Conservation (phyloP, 2,888 invertebrate genomes). For the Cristatella mucedo region DNA sequence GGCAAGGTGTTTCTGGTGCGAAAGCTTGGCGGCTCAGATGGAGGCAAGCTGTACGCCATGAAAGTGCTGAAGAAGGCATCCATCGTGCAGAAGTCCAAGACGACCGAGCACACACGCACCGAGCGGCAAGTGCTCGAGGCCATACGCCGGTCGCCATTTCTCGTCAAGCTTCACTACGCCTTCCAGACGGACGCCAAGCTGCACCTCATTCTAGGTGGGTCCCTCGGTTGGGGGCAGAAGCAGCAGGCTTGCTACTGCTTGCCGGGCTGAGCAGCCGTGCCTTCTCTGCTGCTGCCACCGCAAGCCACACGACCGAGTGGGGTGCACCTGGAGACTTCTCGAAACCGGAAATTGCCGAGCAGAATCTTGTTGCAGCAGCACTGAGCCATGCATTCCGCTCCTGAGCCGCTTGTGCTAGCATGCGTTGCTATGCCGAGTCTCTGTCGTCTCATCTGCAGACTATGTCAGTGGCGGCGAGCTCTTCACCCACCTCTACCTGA, state of each 20-base stretch:
- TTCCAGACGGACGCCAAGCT: constrained; percentile 94
- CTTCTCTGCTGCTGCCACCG: no score
- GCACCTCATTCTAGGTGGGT: constrained; percentile 83
- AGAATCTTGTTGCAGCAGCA: no score
- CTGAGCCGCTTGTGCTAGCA: no score
- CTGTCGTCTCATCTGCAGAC: no score
- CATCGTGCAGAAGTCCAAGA: constrained; percentile 54
- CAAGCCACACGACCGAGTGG: no score
- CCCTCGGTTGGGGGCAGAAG: background rate
- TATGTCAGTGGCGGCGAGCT: constrained; percentile 93
- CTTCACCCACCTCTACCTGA: constrained; percentile 86
- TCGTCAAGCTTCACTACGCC: constrained; percentile 90
- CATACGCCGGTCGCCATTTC: constrained; percentile 80
- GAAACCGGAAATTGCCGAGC: no score
- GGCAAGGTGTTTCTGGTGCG: constrained; percentile 81
- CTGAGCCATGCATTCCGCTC: no score
- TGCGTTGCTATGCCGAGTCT: no score
- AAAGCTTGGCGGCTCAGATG: constrained; percentile 65
- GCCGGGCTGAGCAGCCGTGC: no score
- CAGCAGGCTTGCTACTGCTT: constrained; percentile 2
- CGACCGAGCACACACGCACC: constrained; percentile 76
- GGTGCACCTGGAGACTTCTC: no score
- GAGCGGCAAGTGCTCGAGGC: constrained; percentile 91
- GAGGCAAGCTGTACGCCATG: constrained; percentile 85
- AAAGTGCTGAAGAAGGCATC: constrained; percentile 90